These are phyloP conservation scores for Luperina testacea DNA, from an alignment of 2,888 invertebrate genomes.

Conservation along the genomic window DNA sequence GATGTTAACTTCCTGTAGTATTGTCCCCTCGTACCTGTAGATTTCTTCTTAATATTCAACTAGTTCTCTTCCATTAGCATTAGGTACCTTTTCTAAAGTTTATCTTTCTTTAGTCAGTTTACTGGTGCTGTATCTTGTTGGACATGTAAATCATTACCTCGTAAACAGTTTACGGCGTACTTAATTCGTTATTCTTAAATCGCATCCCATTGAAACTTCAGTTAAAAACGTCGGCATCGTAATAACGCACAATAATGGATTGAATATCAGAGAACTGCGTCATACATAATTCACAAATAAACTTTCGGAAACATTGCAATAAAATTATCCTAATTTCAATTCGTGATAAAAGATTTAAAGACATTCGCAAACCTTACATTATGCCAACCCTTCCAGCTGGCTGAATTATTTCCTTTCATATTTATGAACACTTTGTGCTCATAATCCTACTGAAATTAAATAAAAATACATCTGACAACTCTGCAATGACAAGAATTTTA, in stretches of 20 bases:
- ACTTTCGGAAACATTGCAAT: slow-evolving; percentile 8
- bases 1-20: slow-evolving; percentile 30
- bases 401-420: slow-evolving; percentile 37
- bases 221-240: slow-evolving; percentile 24
- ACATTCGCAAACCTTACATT: slow-evolving; percentile 15
- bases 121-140: slow-evolving; percentile 36
- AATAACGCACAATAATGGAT: slow-evolving; percentile 14
- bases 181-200: slow-evolving; percentile 56
- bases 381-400: slow-evolving; percentile 15
- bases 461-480: slow-evolving; percentile 34
- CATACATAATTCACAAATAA: slow-evolving; percentile 18
- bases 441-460: slow-evolving; percentile 35
- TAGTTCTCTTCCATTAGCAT: slow-evolving; percentile 28
- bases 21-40: slow-evolving; percentile 20
- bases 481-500: slow-evolving; percentile 25
- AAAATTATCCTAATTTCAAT: slow-evolving; percentile 26
- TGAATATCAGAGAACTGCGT: slow-evolving; percentile 22
- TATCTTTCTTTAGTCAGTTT: slow-evolving; percentile 24
- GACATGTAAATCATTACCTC: slow-evolving; percentile 57
- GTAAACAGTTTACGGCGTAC: slow-evolving; percentile 50
- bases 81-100: slow-evolving; percentile 22
- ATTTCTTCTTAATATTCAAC: slow-evolving; percentile 29
- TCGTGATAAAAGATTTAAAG: slow-evolving; percentile 36
- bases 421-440: slow-evolving; percentile 44
- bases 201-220: slow-evolving; percentile 40